These are phyloP conservation scores for Pycnomerus fuliginosus DNA, from an alignment of 2,888 invertebrate species.

Conservation along the genomic window DNA sequence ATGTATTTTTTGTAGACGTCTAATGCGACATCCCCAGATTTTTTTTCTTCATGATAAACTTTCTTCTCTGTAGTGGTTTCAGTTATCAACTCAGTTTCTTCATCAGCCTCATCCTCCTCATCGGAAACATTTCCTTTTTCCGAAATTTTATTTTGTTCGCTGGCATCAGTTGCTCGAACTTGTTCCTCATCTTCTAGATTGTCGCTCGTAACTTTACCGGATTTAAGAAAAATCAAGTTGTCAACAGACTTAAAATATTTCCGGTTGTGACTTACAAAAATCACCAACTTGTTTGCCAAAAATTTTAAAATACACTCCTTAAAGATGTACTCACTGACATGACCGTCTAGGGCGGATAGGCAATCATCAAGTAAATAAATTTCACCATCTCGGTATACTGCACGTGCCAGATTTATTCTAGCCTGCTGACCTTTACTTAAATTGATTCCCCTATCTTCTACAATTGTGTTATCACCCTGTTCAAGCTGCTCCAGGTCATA, in stretches of 20 bases:
- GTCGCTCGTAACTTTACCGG: slow-evolving; percentile 41
- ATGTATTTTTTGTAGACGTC: slow-evolving; percentile 28
- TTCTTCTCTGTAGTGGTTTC: slow-evolving; percentile 14
- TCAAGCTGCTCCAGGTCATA: slow-evolving; percentile 70
- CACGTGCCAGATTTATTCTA: slow-evolving; percentile 71
- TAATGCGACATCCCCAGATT: slow-evolving; percentile 21
- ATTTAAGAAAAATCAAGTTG: slow-evolving; percentile 52
- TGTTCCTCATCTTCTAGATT: slow-evolving; percentile 43
- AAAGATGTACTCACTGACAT: slow-evolving; percentile 68
- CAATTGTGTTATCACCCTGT: slow-evolving; percentile 68
- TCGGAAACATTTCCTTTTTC: slow-evolving; percentile 1
- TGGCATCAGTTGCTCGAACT: slow-evolving; percentile 33
- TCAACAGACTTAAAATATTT: slow-evolving; percentile 56
- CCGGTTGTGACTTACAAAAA: slow-evolving; percentile 50
- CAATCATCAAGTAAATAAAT: slow-evolving; percentile 76
- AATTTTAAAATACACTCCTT: slow-evolving; percentile 64
- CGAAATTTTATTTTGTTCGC: too few species aligned
- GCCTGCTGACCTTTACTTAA: slow-evolving; percentile 81
- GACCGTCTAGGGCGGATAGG: slow-evolving; percentile 73
- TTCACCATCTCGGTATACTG: slow-evolving; percentile 70
- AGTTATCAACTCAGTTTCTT: slow-evolving; percentile 14
- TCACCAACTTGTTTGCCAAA: slow-evolving; percentile 57
- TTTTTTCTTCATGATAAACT: slow-evolving; percentile 18
- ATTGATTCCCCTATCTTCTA: slow-evolving; percentile 75
- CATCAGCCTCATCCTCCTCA: slow-evolving; percentile 9